A percentile compares a stretch with the other conserved stretches of the same genome.
Evolutionary conservation across 2,797 vertebrate species (phyloP).

Genomic region (Otolemur crassicaudatus): DNA sequence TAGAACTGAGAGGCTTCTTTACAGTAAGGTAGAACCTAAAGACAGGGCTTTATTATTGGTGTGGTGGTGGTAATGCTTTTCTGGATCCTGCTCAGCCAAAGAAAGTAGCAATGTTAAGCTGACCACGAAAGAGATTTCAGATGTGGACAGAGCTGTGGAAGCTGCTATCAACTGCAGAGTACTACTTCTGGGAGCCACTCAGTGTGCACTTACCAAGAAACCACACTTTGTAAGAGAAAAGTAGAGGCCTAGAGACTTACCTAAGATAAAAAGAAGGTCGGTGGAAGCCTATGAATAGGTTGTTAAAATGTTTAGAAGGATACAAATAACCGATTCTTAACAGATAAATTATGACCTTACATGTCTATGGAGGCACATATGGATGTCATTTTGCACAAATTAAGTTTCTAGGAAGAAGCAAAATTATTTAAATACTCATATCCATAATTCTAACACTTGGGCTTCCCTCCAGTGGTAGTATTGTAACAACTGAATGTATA

Average conservation of each 20-base stretch:
- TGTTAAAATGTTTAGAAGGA: neutral
- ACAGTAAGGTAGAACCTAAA: neutral
- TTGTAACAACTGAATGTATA: neutral
- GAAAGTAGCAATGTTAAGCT: neutral
- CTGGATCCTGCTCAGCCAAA: neutral
- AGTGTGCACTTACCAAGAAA: neutral
- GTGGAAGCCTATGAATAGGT: neutral
- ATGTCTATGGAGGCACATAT: neutral
- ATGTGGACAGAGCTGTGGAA: neutral
- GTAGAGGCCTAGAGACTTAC: neutral
- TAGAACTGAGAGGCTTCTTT: neutral
- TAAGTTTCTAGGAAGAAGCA: slow-evolving; percentile 4
- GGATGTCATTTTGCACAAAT: slow-evolving; percentile 9
- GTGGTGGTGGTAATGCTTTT: neutral
- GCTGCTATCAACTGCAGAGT: neutral
- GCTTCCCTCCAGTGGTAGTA: neutral
- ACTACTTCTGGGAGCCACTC: neutral
- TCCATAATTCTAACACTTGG: slow-evolving; percentile 8
- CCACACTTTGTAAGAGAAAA: neutral
- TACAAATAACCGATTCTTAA: neutral
- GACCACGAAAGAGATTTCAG: neutral
- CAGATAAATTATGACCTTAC: neutral
- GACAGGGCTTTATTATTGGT: neutral
- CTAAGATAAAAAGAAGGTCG: neutral
- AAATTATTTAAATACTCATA: slow-evolving; percentile 44